Base-by-base conservation (phyloP, 2,113 vertebrate species). In the Peucedramus taeniatus region DNA sequence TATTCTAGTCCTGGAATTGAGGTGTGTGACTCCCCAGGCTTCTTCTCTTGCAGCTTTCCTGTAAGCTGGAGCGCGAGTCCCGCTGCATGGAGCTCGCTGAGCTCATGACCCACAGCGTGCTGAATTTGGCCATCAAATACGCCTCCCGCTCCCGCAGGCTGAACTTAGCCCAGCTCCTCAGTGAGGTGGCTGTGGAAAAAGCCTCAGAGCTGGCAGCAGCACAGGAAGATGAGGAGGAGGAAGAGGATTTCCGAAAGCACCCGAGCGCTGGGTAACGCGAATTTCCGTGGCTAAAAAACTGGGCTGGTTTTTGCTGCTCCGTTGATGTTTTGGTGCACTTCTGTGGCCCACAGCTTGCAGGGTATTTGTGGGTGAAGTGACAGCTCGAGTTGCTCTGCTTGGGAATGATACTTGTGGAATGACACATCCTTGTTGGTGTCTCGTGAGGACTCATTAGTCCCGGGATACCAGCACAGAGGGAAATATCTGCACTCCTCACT, bases 31-130 rank as follows among this genome's bases (percentile, higher is more conserved):
- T 65, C 30, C 49, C 14, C 27, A 51, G 85, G 45, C 31, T 60
- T 8, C 33, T 93, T 94, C 53, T 57, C 60, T 77, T 49, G 78
- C 97, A 99, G 99, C 96, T 99, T 87, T 99, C 99, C 31, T 99
- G 99, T 90, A 99, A 98, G 93, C 97, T 99, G 97, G 99, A 99
- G 81, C 97, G 99, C 6, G 99, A 99, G 97, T 99, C 99, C 39
- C 99, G 99, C 68, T 99, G 99, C 5, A 90, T 99, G 97, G 99
- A 99, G 68, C 98, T 99, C 87, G 99, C 99, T 1, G 98, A 98
- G 83, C 96, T 99, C 66, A 99, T 99, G 99, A 98, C 98, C 8
- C 99, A 98, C 31, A 98, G 93, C 37, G 99, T 98, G 75, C 97
- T 99, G 93, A 98, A 97, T 20, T 96, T 99, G 93, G 99, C 99